Base-by-base conservation (phyloP, 2,888 invertebrate genomes). In the Oegoconia quadripuncta region DNA sequence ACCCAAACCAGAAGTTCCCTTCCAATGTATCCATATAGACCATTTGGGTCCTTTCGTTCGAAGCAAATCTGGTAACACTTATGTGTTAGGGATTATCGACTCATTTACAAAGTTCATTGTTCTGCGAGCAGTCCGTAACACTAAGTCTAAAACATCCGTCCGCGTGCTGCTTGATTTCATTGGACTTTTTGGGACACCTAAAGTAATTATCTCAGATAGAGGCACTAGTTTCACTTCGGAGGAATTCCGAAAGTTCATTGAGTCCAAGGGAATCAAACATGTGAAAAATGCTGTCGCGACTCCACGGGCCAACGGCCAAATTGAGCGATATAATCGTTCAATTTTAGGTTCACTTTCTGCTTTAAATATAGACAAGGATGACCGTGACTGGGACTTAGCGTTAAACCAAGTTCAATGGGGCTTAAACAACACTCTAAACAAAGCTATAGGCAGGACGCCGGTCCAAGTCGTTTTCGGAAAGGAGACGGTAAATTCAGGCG, bases 221-320 rank as follows among this genome's bases (percentile, higher is more conserved):
- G 32, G 32, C 8, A 12, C 32, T 2, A 8, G 20, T 13, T 32
- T 32, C 8, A 32, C 32, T 2, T 13, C 13, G 1, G 3, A 6
- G 2, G n/a, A 13, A 4, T 32, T 32, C n/a, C 20, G 6, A 6
- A 22, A 3, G 13, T 32, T 22, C 13, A 2, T 12, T 2, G 13
- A 8, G 7, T 7, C 7, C 2, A 12, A 13, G 2, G 9, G 48
- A 1, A 39, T 52, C 2, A 52, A 45, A 28, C 54, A 54, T 37
- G 23, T 50, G 7, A 15, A 46, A 16, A 65, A 75, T 20, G 45
- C 49, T 3, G 49, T 54, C 6, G 39, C 50, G 0, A 41, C 33
- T 28, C 48, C 41, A 1, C 26, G 47, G 13, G 39, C 43, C 1
- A 43, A 48, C 38, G 72, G 71, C 1, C 71, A 72, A 37, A 59